phyloP scores from a whole-genome alignment of 2,888 invertebrate genomes.

The Drosophila crucigera region DNA sequence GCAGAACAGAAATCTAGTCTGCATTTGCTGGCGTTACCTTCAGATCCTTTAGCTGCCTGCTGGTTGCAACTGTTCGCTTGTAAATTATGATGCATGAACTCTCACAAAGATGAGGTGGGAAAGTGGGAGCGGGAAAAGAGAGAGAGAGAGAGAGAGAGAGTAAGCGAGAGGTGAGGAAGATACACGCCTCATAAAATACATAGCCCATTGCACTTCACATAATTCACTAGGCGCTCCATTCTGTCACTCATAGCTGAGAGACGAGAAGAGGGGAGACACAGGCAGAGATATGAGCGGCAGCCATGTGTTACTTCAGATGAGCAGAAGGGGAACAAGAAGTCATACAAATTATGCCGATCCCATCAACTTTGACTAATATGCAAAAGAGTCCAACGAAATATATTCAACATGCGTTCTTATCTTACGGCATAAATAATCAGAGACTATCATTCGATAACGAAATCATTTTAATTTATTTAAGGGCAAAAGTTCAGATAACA shows the following conservation, averaged over 20 bases:
- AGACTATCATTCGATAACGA: too few species aligned
- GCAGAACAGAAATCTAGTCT: constrained; percentile 47
- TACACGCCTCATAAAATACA: constrained; percentile 58
- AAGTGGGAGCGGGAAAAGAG: neutral
- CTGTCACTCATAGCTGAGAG: constrained; percentile 11
- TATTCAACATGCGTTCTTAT: neutral
- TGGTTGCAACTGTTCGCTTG: constrained; percentile 41
- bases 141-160: neutral
- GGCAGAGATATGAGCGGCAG: neutral
- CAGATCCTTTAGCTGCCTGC: constrained; percentile 24
- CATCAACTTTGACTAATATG: constrained; percentile 17
- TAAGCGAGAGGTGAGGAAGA: constrained; percentile 3
- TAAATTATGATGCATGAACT: constrained; percentile 55
- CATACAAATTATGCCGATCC: constrained; percentile 2
- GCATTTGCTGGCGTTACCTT: constrained; percentile 24
- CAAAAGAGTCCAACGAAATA: neutral
- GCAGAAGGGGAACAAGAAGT: neutral
- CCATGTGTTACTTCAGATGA: neutral
- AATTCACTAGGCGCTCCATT: constrained; percentile 48
- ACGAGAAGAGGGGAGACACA: constrained; percentile 5
- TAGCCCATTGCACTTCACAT: constrained; percentile 45
- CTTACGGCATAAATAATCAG: constrained; percentile 3
- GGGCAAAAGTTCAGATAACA: neutral
- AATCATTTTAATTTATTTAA: too few species aligned
- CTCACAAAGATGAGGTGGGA: neutral